A percentile compares a stretch with the other conserved stretches of the same genome.
Conservation (phyloP, 2,113 vertebrate species). For the Phyllostomus hastatus region DNA sequence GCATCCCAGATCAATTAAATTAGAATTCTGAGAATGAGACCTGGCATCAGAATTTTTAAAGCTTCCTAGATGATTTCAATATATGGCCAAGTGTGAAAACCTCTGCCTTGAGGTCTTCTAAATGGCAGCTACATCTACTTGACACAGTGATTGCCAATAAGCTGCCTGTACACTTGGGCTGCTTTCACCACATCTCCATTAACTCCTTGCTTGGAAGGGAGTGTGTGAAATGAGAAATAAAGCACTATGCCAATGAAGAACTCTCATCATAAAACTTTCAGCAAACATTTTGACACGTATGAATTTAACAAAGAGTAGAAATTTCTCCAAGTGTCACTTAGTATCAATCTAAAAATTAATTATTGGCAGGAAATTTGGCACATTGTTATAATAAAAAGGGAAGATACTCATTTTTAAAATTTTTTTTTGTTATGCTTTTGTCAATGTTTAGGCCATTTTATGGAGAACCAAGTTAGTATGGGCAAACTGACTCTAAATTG, state of each 20-base stretch:
- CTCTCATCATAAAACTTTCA: neutral
- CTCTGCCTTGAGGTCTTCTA: neutral
- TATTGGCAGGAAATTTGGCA: constrained; percentile 43
- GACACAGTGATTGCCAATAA: neutral
- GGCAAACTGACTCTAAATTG: neutral
- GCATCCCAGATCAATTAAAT: neutral
- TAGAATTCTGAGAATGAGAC: neutral
- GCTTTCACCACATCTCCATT: neutral
- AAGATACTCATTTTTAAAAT: constrained; percentile 17
- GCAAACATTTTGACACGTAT: neutral
- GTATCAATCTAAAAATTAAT: constrained; percentile 38
- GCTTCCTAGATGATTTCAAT: neutral
- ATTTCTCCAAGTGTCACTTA: constrained; percentile 36
- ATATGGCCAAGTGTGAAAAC: neutral
- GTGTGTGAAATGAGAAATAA: neutral
- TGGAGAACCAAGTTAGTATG: neutral
- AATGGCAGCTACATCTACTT: neutral
- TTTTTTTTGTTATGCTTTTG: neutral
- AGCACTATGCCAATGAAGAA: neutral
- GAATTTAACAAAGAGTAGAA: constrained; percentile 15
- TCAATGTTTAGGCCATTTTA: constrained; percentile 11
- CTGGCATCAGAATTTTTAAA: neutral
- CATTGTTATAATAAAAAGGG: neutral
- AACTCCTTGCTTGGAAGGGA: neutral
- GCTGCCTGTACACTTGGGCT: neutral